Base-by-base conservation (phyloP, 2,113 vertebrate genomes). In the Catharus fuscescens region DNA sequence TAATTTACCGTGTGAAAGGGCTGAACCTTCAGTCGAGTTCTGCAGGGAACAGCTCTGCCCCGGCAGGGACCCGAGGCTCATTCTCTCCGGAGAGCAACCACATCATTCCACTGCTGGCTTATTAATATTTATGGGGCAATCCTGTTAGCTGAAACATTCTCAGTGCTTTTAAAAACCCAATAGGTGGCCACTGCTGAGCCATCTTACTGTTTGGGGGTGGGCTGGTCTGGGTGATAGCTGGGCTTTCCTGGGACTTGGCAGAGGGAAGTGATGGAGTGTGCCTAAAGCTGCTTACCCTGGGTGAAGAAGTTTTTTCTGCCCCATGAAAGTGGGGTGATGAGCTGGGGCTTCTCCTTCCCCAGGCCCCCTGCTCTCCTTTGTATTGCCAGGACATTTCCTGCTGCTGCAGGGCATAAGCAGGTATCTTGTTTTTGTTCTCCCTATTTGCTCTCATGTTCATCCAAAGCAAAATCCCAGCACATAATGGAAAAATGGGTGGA, bases 1-100 rank as follows among this genome's bases (percentile, higher is more conserved):
- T 95, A 95, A 97, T 96, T 96, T 94, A 93, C 86, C 44, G 44
- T 96, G 92, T 92, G 94, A 96, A 97, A 96, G 65, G 80, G 50
- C 92, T 93, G 86, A 96, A 86, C 77, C 42, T 89, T 36, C 65
- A 42, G 78, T 26, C 6, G 12, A 80, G 87, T 76, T 85, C 81
- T 79, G 88, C 28, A 1, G 79, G 59, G 72, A 91, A 29, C 4
- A 11, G 54, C 48, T 73, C 52, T 67, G 36, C 64, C 34, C 25
- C 3, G 3, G 40, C 32, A 3, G 81, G 78, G 54, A 88, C 54
- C 57, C 19, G 42, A 38, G 66, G 59, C 47, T 77, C 10, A 1
- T 57, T 57, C 54, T 81, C 86, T 57, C 57, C 2, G 0, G 61
- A 86, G 48, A 80, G 60, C 10, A 36, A 44, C 53, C 1, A 6